Conservation (phyloP, 1,140 invertebrate genomes). For the Monomorium pharaonis region DNA sequence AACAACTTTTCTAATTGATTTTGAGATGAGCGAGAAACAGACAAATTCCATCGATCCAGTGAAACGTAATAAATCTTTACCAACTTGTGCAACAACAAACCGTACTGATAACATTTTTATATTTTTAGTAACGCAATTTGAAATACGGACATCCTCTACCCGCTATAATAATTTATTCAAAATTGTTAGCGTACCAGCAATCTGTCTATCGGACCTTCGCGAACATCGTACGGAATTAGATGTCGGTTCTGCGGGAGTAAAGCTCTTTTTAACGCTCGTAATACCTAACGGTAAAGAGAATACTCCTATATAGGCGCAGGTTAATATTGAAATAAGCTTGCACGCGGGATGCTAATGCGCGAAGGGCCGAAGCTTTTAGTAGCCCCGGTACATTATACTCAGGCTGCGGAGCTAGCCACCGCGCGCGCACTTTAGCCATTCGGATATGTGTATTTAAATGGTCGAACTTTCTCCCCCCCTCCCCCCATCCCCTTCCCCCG, state of each 20-base stretch:
- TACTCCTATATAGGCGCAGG: background rate
- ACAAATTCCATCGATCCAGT: no score
- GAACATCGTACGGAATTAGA: background rate
- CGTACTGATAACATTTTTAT: no score
- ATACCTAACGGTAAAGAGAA: slow-evolving; percentile 4
- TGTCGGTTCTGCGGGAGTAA: background rate
- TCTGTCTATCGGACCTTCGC: background rate
- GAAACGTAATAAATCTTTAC: no score
- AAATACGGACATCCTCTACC: no score
- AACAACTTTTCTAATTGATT: no score
- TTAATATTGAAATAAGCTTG: slow-evolving; percentile 55
- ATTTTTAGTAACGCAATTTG: no score
- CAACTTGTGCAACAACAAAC: no score
- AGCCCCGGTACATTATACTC: slow-evolving; percentile 51
- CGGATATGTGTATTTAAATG: slow-evolving; percentile 71
- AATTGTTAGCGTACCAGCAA: background rate
- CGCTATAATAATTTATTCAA: background rate
- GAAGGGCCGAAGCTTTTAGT: slow-evolving; percentile 44
- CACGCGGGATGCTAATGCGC: slow-evolving; percentile 3
- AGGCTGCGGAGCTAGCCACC: slow-evolving; percentile 38
- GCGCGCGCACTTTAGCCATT: slow-evolving; percentile 56
- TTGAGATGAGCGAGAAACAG: no score
- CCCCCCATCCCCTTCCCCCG: background rate
- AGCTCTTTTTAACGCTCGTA: slow-evolving; percentile 28
- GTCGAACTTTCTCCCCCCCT: slow-evolving; percentile 62